Evolutionary conservation across 2,113 vertebrate species (phyloP), one percentile per base, ranked within the genome.

Genomic region (Puma concolor): DNA sequence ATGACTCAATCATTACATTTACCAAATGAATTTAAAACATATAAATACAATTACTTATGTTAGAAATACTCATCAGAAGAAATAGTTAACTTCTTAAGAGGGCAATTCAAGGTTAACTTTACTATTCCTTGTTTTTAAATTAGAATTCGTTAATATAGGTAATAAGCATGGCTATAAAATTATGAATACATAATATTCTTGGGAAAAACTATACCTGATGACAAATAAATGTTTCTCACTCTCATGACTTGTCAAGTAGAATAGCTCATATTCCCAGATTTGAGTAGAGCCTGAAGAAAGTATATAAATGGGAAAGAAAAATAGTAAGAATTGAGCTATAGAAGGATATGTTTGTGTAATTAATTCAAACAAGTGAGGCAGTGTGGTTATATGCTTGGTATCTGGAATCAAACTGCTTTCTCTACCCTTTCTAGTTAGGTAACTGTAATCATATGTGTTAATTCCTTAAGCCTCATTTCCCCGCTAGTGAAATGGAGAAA

Each of bases 21-120:
- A 54, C 36, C 66, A 94, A 98, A 80, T 1, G 0, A 88, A 81
- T 27, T 93, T 76, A 54, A 98, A 91, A 74, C 31, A 84, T 83
- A 77, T 21, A 74, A 66, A 14, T 64, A 96, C 0, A 67, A n/a
- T 82, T 82, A 94, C 3, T 90, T 60, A 67, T 13, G 0, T 52
- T 93, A 64, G 12, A 95, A 96, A 82, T 77, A 69, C 66, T 91
- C 2, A 89, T 57, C 69, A 95, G 72, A 76, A 66, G 72, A 96
- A 92, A 23, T 29, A 66, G 6, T 3, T 63, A 13, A 76, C 3
- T 57, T 83, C n/a, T 57, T 33, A 71, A 88, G 15, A 81, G 29
- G 41, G 44, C n/a, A 92, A 83, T 94, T 95, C n/a, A 77, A 95
- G 5, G 11, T 63, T 79, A 94, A 41, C 10, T 69, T 17, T 74